A percentile compares a stretch with the other conserved stretches of the same genome.
Conservation (phyloP, 2,888 invertebrate genomes). For the Palloptera scutellata region DNA sequence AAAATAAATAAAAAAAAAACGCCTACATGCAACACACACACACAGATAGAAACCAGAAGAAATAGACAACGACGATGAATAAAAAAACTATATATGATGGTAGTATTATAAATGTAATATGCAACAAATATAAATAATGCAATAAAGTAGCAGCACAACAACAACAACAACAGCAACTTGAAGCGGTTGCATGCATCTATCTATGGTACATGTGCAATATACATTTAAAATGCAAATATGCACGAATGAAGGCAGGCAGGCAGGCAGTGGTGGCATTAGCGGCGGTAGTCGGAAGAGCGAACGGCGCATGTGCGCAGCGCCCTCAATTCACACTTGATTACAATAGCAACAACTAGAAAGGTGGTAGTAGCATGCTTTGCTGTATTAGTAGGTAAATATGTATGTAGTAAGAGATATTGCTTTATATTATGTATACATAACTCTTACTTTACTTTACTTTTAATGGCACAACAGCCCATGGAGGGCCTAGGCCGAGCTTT, state of each 20-base stretch:
- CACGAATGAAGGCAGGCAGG: conserved; percentile 22
- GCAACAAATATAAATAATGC: conserved; percentile 31
- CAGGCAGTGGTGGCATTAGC: no score
- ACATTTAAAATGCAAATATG: conserved; percentile 52
- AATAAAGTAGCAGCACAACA: conserved; percentile 35
- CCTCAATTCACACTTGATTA: conserved; percentile 60
- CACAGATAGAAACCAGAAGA: conserved; percentile 9
- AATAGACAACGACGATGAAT: conserved; percentile 11
- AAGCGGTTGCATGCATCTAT: not conserved
- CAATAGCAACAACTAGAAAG: conserved; percentile 21
- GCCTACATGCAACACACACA: conserved; percentile 29
- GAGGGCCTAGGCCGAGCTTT: no score
- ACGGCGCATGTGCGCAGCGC: conserved; percentile 43
- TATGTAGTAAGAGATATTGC: not conserved
- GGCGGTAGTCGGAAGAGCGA: no score
- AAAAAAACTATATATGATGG: not conserved
- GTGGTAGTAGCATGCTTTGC: not conserved
- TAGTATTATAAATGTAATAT: not conserved
- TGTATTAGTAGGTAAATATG: not conserved
- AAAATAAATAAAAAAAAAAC: conserved; percentile 7
- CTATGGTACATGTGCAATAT: not conserved
- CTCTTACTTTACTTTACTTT: no score
- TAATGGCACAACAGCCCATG: no score
- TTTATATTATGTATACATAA: no score
- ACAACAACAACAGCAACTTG: conserved; percentile 4